phyloP scores from a whole-genome alignment of 2,888 invertebrate species.

The Scaptomyza parva region DNA sequence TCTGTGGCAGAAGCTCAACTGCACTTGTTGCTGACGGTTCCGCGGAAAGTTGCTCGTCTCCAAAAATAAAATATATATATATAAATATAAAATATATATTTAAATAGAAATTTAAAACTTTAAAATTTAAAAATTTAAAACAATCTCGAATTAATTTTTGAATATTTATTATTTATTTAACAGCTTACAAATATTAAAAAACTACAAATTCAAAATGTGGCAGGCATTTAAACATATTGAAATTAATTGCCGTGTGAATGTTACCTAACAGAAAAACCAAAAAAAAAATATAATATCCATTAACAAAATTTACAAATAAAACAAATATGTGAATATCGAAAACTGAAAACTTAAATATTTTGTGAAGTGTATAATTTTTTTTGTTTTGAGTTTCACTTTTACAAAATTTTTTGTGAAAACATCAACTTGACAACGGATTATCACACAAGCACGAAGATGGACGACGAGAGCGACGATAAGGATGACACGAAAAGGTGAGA shows the following conservation, averaged over 20 bases:
- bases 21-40: conserved; percentile 82
- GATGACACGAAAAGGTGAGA: conserved; percentile 92
- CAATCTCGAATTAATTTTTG: neutral
- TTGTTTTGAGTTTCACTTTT: neutral
- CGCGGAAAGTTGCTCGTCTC: conserved; percentile 31
- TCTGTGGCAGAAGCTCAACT: conserved; percentile 67
- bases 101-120: neutral
- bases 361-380: conserved; percentile 14
- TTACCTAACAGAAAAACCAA: conserved; percentile 63
- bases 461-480: conserved; percentile 93
- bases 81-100: neutral
- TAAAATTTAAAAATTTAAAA: neutral
- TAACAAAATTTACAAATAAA: conserved; percentile 6
- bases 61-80: conserved; percentile 3
- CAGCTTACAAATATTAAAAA: conserved; percentile 7
- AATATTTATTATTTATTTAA: neutral
- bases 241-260: conserved; percentile 70
- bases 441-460: conserved; percentile 86
- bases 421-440: conserved; percentile 64
- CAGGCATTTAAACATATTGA: conserved; percentile 55
- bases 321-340: conserved; percentile 38
- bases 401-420: conserved; percentile 7
- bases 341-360: neutral
- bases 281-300: neutral
- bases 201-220: conserved; percentile 59